Evolutionary conservation across 1,140 invertebrate genomes (phyloP), one percentile per base, ranked within the genome.

Genomic region (Drosophila simulans): DNA sequence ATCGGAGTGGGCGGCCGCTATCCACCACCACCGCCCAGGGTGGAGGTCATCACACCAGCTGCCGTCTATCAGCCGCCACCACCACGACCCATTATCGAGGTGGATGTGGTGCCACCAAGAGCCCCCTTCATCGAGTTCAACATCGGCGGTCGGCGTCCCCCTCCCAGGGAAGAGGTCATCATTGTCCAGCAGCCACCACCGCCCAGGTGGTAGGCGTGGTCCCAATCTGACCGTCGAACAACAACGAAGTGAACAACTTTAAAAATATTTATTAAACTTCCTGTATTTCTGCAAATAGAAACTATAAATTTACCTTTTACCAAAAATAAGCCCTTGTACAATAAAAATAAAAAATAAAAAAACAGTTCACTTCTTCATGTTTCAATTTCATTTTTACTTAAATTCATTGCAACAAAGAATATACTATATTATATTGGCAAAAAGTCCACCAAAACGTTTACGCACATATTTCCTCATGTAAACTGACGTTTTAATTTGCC

Each of bases 71-170:
- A 84, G 58, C 84, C 83, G 5, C 83, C 80, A 2, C 79, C 71
- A 3, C 80, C 68, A 3, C 75, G 74, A 11, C 84, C 84, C 53
- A 71, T 89, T 3, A 64, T 89, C 5, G 84, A 89, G 51, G 84
- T 88, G 3, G 84, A 90, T 46, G 84, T 88, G 62, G 42, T 90
- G 51, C 85, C 66, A 2, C 85, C 85, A 15, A 52, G 52, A n/a
- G 65, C 77, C 10, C 85, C 85, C 2, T 52, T 89, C 42, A 89
- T 89, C 37, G 85, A 89, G 52, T 78, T 89, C 66, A 78, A 90
- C 42, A 79, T 89, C 27, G 85, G 85, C 2, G 77, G 85, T 11
- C 77, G 80, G 12, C 80, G 76, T 15, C 84, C 80, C 1, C 80
- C 76, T 4, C 81, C 81, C 13, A 65, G 70, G 1, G 83, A 89